These are phyloP conservation scores for Atrichornis clamosus DNA, from an alignment of 2,113 vertebrate species.

Conservation along the genomic window DNA sequence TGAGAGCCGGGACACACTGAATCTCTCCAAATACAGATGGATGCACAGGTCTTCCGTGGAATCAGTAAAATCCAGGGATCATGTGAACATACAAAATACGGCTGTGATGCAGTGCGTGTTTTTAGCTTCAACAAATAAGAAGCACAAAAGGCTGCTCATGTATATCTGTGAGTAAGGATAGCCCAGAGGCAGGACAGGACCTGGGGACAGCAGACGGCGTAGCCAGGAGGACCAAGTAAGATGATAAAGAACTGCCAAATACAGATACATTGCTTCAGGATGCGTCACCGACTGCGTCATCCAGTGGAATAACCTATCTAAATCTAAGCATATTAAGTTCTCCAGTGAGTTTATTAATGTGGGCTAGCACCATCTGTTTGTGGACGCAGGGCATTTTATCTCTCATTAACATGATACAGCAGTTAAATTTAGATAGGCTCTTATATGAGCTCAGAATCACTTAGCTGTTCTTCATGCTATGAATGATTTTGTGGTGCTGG, in stretches of 20 bases:
- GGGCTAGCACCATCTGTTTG: constrained; percentile 61
- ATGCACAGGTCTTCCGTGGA: neutral
- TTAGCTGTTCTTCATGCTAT: neutral
- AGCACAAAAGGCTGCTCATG: neutral
- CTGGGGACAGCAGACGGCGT: neutral
- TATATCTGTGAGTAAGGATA: neutral
- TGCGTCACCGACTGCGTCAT: constrained; percentile 26
- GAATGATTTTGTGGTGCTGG: neutral
- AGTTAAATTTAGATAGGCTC: constrained; percentile 46
- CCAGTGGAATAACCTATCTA: constrained; percentile 39
- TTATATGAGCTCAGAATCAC: neutral
- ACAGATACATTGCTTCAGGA: neutral
- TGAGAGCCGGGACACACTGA: neutral
- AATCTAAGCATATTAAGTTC: constrained; percentile 63
- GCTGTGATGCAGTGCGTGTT: neutral
- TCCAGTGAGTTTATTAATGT: constrained; percentile 48
- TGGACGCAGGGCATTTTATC: neutral
- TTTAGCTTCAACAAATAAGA: neutral
- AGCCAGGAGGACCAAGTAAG: neutral
- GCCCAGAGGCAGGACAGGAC: neutral
- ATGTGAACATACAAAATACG: neutral
- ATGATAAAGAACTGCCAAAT: neutral
- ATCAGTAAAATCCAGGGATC: neutral
- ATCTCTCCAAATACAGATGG: neutral
- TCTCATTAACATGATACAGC: neutral